Percentiles rank a stretch among this genome's conserved stretches.
Evolutionary conservation across 2,888 invertebrate genomes (phyloP).

Genomic region (Neuroscelio doddi): DNA sequence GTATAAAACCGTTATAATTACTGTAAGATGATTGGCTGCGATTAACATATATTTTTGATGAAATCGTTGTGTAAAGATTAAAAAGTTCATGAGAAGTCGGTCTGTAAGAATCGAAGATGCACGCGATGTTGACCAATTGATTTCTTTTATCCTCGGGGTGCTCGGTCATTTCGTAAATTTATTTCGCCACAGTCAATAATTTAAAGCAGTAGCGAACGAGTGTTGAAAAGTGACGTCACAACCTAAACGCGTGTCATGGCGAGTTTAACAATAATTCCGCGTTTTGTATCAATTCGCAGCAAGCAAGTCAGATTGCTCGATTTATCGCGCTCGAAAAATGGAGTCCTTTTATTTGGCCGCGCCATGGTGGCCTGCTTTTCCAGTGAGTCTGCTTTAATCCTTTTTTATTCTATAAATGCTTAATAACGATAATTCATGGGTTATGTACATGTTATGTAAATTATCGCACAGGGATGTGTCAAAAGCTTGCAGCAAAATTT

Average conservation of each 20-base stretch:
- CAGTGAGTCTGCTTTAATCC: slow-evolving; percentile 58
- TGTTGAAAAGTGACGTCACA: slow-evolving; percentile 51
- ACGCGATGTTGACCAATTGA: too few relatives aligned
- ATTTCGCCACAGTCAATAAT: background rate
- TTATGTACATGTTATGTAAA: background rate
- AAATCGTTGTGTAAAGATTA: too few relatives aligned
- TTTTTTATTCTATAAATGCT: background rate
- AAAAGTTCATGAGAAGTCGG: too few relatives aligned
- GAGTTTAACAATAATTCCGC: slow-evolving; percentile 61
- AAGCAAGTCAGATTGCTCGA: slow-evolving; percentile 54
- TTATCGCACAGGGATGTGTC: background rate
- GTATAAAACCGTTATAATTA: too few relatives aligned
- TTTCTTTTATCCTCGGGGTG: too few relatives aligned
- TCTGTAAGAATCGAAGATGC: too few relatives aligned
- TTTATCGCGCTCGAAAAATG: slow-evolving; percentile 48
- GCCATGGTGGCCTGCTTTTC: slow-evolving; percentile 58
- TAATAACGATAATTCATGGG: background rate
- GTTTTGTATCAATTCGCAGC: slow-evolving; percentile 57
- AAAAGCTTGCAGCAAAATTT: too few relatives aligned
- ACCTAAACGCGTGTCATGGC: slow-evolving; percentile 58
- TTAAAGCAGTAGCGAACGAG: too few relatives aligned
- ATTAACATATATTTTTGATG: too few relatives aligned
- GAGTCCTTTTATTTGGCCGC: slow-evolving; percentile 45
- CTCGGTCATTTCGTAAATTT: background rate
- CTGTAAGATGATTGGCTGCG: too few relatives aligned